A percentile compares a stretch with the other conserved stretches of the same genome.
Evolutionary conservation across 2,888 invertebrate genomes (phyloP).

Genomic region (Apotomis turbidana): DNA sequence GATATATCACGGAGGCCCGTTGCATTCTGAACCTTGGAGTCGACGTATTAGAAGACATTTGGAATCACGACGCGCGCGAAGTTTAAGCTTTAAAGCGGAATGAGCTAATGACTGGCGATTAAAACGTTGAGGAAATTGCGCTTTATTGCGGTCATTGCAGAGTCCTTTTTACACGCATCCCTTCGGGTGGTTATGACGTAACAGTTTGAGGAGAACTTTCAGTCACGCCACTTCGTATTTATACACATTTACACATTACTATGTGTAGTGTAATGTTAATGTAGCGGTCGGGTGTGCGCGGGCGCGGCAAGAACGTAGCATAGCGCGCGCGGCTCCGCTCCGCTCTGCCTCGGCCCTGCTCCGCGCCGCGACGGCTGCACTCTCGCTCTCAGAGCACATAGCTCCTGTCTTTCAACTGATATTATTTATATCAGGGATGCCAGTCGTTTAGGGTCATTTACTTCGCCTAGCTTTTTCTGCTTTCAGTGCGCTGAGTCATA

Average conservation of each 20-base stretch:
- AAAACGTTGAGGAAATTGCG: slow-evolving; percentile 58
- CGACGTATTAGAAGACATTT: slow-evolving; percentile 59
- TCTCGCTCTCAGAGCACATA: slow-evolving; percentile 49
- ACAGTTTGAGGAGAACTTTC: slow-evolving; percentile 63
- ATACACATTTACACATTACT: slow-evolving; percentile 63
- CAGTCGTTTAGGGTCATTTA: slow-evolving; percentile 75
- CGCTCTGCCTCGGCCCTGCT: background rate
- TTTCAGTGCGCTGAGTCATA: slow-evolving; percentile 53
- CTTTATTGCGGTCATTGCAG: slow-evolving; percentile 58
- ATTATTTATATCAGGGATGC: slow-evolving; percentile 75
- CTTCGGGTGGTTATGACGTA: slow-evolving; percentile 60
- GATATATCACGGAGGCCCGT: slow-evolving; percentile 60
- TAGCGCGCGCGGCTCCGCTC: slow-evolving; percentile 9
- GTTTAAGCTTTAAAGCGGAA: slow-evolving; percentile 59
- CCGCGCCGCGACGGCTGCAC: slow-evolving; percentile 18
- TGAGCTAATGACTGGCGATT: slow-evolving; percentile 67
- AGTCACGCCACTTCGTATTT: slow-evolving; percentile 75
- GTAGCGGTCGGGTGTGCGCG: slow-evolving; percentile 49
- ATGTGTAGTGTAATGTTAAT: slow-evolving; percentile 40
- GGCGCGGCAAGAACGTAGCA: slow-evolving; percentile 56
- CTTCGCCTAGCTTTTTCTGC: slow-evolving; percentile 63
- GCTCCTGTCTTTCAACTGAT: slow-evolving; percentile 61
- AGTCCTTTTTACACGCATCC: slow-evolving; percentile 60
- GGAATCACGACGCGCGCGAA: slow-evolving; percentile 52
- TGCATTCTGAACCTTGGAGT: slow-evolving; percentile 64